Percentiles rank a stretch among this genome's conserved stretches.
Conservation (phyloP, 1,140 invertebrate genomes). For the Lethocerus indicus region DNA sequence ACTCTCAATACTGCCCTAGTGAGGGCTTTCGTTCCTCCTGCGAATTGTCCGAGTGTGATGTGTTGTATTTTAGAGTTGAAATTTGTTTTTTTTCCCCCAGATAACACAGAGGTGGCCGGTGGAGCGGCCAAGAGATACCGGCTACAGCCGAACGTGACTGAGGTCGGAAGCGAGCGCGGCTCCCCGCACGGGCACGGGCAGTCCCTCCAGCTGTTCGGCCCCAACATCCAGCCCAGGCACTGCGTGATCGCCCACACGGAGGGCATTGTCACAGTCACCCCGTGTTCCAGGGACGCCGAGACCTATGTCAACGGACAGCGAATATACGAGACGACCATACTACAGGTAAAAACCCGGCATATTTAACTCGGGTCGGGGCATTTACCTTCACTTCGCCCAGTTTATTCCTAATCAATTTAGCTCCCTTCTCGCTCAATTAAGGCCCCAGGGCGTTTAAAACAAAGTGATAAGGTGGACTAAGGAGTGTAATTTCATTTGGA, state of each 20-base stretch:
- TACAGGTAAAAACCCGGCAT: constrained; percentile 42
- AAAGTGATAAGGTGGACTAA: no score
- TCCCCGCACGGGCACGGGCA: constrained; percentile 23
- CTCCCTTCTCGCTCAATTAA: no score
- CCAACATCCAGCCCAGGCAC: constrained; percentile 58
- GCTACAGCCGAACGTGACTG: constrained; percentile 50
- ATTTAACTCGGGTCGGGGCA: no score
- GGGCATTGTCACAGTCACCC: constrained; percentile 84
- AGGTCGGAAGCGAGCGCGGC: constrained; percentile 47
- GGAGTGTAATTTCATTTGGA: no score
- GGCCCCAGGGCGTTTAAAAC: no score
- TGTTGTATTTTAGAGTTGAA: neutral
- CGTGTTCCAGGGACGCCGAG: constrained; percentile 77
- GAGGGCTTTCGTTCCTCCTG: no score
- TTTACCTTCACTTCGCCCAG: no score
- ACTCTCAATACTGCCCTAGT: no score
- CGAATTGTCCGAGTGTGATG: no score
- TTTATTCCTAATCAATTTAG: no score
- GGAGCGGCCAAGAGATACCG: constrained; percentile 34
- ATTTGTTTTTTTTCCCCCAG: constrained; percentile 21
- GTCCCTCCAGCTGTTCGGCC: constrained; percentile 28
- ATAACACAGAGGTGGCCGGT: constrained; percentile 41
- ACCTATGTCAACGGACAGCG: constrained; percentile 86
- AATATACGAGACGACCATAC: constrained; percentile 79
- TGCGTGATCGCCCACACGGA: constrained; percentile 84